Evolutionary conservation across 1,140 invertebrate genomes (phyloP), one percentile per base, ranked within the genome.

Genomic region (Eurosta solidaginis): DNA sequence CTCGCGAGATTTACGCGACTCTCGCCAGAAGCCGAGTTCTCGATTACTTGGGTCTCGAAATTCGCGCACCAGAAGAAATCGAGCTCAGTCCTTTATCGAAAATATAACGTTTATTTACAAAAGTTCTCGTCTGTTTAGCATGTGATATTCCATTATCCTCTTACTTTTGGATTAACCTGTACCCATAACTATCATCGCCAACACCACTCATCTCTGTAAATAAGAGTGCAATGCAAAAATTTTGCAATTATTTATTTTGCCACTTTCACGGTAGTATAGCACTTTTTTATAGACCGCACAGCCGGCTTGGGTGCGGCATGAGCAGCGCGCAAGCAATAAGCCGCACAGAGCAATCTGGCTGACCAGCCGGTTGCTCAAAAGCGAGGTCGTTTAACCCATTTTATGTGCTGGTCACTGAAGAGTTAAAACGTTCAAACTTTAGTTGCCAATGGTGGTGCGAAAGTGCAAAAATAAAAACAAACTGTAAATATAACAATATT

Each of bases 401-500:
- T 33, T 68, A 20, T 68, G 40, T 14, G 59, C 33, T 68, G 59
- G 5, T 0, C 59, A 68, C 36, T 36, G 12, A 47, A 47, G 45
- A 47, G 45, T 47, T 47, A 47, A 47, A 47, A 3, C 45, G 45
- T n/a, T 47, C 59, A 68, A 40, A 17, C n/a, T 33, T 40, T 33
- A 59, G n/a, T 59, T 47, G 45, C 45, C 14, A 47, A 3, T 10
- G 9, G 54, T 29, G 7, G 33, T 1, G 27, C 27, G n/a, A n/a
- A n/a, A 59, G 4, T 6, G 33, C 29, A 33, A 25, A 59, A 59
- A 59, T 4, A 59, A 59, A 25, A 36, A 68, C 14, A 40, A n/a
- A 40, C n/a, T 22, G 33, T 68, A 68, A 68, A 68, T 68, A 68
- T 40, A 68, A 40, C 40, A 68, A 68, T 68, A 40, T 68, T 40